Percentiles rank a stretch among this genome's conserved stretches.
phyloP scores from a whole-genome alignment of 2,888 invertebrate genomes.

The Pyrgus malvae region DNA sequence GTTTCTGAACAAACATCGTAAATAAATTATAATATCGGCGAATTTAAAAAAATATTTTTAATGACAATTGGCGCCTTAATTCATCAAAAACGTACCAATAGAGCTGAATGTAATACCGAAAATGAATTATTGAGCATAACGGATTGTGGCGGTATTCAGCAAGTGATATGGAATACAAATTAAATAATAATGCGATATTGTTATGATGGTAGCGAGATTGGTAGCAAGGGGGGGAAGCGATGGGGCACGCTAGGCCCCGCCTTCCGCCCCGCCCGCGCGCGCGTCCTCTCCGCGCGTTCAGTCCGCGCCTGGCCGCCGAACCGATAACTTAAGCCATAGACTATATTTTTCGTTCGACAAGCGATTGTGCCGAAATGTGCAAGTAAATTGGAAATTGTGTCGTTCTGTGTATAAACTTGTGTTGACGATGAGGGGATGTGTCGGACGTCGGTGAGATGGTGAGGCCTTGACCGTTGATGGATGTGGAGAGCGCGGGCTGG shows the following conservation, averaged over 20 bases:
- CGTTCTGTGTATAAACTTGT: too few species aligned
- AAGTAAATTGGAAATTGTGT: too few species aligned
- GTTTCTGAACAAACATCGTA: too few species aligned
- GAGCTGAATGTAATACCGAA: not conserved
- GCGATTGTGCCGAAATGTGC: slow-evolving; percentile 30
- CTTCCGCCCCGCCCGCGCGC: slow-evolving; percentile 48
- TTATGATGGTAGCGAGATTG: slow-evolving; percentile 43
- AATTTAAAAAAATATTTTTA: too few species aligned
- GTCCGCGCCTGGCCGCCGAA: slow-evolving; percentile 70
- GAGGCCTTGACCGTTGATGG: slow-evolving; percentile 64
- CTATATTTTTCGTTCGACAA: slow-evolving; percentile 19
- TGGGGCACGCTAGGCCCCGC: slow-evolving; percentile 62
- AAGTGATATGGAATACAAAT: slow-evolving; percentile 47
- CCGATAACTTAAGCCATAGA: slow-evolving; percentile 41
- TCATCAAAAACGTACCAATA: too few species aligned
- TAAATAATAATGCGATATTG: slow-evolving; percentile 57
- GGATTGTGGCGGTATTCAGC: slow-evolving; percentile 39
- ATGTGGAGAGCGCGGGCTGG: slow-evolving; percentile 72
- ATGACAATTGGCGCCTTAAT: too few species aligned
- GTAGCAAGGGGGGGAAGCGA: slow-evolving; percentile 50
- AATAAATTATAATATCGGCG: too few species aligned
- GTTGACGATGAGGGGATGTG: slow-evolving; percentile 46
- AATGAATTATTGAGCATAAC: slow-evolving; percentile 26
- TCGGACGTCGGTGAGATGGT: slow-evolving; percentile 63
- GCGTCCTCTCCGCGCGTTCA: slow-evolving; percentile 60